A percentile compares a stretch with the other conserved stretches of the same genome.
phyloP scores from a whole-genome alignment of 2,888 invertebrate genomes.

The Ochropacha duplaris region DNA sequence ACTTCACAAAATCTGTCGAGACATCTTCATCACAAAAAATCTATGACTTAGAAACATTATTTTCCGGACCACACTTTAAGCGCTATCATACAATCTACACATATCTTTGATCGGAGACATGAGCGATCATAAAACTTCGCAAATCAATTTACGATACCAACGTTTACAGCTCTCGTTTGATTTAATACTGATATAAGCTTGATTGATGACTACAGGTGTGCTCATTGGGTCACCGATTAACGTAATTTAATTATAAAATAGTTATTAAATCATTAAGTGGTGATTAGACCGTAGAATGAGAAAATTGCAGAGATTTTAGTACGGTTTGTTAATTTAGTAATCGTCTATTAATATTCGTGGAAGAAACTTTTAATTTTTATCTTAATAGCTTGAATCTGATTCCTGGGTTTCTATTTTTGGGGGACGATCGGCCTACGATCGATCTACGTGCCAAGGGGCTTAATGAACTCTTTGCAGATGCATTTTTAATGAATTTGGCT shows the following conservation, averaged over 20 bases:
- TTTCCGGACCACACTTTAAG: neutral
- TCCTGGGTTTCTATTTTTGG: too few relatives aligned
- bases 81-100: neutral
- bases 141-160: constrained; percentile 6
- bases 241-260: neutral
- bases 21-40: neutral
- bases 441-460: too few relatives aligned
- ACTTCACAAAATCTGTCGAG: too few relatives aligned
- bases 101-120: neutral
- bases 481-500: too few relatives aligned
- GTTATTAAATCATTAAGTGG: neutral
- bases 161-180: constrained; percentile 4
- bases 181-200: constrained; percentile 1
- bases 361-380: too few relatives aligned
- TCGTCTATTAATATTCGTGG: too few relatives aligned
- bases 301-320: neutral
- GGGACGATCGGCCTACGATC: too few relatives aligned
- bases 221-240: neutral
- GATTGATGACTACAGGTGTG: neutral
- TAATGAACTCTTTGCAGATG: too few relatives aligned
- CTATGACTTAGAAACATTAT: too few relatives aligned
- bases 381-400: too few relatives aligned
- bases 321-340: too few relatives aligned
- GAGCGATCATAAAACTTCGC: constrained; percentile 10
- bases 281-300: neutral